A percentile compares a stretch with the other conserved stretches of the same genome.
Conservation (phyloP, 1,140 invertebrate genomes). For the Chironomus striatipennis region DNA sequence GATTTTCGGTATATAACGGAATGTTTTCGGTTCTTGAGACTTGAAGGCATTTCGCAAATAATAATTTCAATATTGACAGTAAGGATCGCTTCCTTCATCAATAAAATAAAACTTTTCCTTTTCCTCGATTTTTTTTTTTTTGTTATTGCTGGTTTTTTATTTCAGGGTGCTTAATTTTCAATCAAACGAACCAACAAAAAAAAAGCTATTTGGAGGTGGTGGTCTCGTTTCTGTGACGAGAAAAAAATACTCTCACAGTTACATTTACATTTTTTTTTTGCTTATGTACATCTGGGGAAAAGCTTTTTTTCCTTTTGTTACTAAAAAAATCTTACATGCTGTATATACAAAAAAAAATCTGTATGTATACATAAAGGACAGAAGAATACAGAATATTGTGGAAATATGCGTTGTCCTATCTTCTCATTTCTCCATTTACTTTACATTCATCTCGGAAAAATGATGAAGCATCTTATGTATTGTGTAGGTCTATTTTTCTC, state of each 20-base stretch:
- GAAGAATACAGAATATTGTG: no score
- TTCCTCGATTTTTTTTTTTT: background rate
- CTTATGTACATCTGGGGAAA: background rate
- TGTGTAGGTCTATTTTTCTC: no score
- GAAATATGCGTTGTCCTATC: no score
- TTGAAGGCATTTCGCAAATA: no score
- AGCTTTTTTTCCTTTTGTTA: background rate
- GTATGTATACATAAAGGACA: no score
- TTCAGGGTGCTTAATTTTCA: slow-evolving; percentile 1
- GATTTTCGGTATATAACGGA: background rate
- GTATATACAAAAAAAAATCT: no score
- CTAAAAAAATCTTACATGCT: no score
- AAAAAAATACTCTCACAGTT: background rate
- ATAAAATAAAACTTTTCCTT: background rate
- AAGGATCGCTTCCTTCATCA: background rate
- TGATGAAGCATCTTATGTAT: no score
- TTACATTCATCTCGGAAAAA: no score
- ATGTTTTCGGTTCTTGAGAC: no score
- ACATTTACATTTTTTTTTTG: background rate
- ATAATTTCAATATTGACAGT: no score
- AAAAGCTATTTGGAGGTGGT: background rate
- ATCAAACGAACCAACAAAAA: background rate
- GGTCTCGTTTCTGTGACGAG: background rate
- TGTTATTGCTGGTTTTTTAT: background rate
- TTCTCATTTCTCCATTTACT: no score